Base-by-base conservation (phyloP, 2,797 vertebrate species). In the Arrhamphus sclerolepis region DNA sequence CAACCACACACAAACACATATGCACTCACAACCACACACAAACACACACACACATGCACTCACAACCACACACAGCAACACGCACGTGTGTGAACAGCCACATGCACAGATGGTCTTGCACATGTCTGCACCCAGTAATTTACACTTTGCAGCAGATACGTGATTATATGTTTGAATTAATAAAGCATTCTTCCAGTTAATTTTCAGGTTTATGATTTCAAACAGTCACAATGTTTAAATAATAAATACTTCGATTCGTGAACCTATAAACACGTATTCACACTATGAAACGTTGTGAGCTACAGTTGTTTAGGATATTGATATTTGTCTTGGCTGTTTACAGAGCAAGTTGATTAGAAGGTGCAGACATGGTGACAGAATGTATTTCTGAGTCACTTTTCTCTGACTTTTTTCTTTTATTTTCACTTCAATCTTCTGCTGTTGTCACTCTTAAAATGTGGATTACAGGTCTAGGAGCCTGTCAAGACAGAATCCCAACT, bases 131-230 rank as follows among this genome's bases (percentile, higher is more conserved):
- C 31, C 54, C 50, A 26, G 31, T 28, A 19, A 41, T 26, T 42
- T 31, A 24, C 29, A 28, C 41, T 55, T 22, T 49, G 20, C 31
- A 20, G 43, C 43, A 39, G 28, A 39, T 31, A 29, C 47, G 1
- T 66, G 22, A 57, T 70, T 46, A 51, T 21, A 11, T 29, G 18
- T 47, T 63, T 57, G 18, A 47, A 41, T 46, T 61, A 56, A 26
- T 62, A 7, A 9, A 20, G 22, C 20, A 18, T 46, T 69, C 64
- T 49, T 47, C 19, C 8, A 44, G 11, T 56, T 55, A 50, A 65
- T 70, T 52, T 61, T 24, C 19, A 11, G 40, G 18, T 57, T 72
- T 50, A 52, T 44, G n/a, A 57, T 69, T 73, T 62, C 8, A 70
- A 46, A 61, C 9, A 2, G 47, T 58, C 17, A 21, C 9, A 26